These are phyloP conservation scores for Arremon aurantiirostris DNA, from an alignment of 2,797 vertebrate genomes.

Conservation along the genomic window DNA sequence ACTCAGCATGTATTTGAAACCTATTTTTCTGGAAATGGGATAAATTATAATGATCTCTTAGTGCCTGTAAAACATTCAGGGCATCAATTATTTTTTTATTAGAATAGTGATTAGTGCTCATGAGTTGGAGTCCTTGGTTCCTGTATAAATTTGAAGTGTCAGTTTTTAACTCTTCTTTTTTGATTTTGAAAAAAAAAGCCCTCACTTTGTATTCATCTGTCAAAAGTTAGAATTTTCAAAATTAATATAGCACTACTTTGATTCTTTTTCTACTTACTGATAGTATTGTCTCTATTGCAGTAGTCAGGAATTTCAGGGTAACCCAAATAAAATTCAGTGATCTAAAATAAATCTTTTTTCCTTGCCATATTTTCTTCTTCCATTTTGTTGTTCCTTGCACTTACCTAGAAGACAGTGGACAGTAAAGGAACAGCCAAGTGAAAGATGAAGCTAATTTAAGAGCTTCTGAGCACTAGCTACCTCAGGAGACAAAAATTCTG, in stretches of 20 bases:
- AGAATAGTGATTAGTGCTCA: not conserved
- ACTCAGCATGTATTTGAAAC: not conserved
- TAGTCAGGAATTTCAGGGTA: not conserved
- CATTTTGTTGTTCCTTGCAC: not conserved
- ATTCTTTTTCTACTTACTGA: not conserved
- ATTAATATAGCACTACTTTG: not conserved
- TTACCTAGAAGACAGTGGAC: not conserved
- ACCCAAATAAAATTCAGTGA: not conserved
- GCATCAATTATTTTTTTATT: not conserved
- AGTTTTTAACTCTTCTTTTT: not conserved
- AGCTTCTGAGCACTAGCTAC: not conserved
- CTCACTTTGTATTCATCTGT: not conserved
- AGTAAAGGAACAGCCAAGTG: not conserved
- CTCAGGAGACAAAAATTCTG: not conserved
- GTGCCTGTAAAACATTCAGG: not conserved
- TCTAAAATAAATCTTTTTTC: not conserved
- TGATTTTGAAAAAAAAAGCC: not conserved
- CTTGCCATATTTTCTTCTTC: not conserved
- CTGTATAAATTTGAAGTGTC: not conserved
- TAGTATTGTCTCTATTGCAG: not conserved
- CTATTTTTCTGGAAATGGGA: not conserved
- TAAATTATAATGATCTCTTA: not conserved
- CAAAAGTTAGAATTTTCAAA: not conserved
- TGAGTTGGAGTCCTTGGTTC: not conserved
- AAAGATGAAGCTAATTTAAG: conserved; percentile 1